phyloP scores from a whole-genome alignment of 2,797 vertebrate species.

The Lophotriccus pileatus region DNA sequence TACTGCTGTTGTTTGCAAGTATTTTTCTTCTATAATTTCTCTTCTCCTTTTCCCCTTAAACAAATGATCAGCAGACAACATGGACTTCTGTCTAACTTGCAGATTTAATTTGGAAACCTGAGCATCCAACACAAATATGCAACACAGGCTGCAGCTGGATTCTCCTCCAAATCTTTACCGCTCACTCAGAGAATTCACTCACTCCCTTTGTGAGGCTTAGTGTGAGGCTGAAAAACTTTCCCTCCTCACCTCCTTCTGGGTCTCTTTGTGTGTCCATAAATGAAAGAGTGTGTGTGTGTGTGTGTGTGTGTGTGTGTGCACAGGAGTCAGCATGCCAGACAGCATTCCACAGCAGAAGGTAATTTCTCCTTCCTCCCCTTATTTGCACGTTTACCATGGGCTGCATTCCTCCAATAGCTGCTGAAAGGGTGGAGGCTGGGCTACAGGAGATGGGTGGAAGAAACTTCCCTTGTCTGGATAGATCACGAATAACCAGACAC shows the following conservation, averaged over 20 bases:
- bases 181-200: not conserved
- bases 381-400: not conserved
- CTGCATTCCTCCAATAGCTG: conserved; percentile 15
- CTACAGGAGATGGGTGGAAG: not conserved
- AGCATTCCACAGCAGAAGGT: conserved; percentile 30
- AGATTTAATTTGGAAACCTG: conserved; percentile 19
- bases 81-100: conserved; percentile 20
- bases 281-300: not conserved
- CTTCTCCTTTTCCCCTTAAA: not conserved
- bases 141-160: not conserved
- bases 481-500: not conserved
- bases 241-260: not conserved
- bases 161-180: not conserved
- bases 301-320: not conserved
- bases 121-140: not conserved
- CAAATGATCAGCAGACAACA: conserved; percentile 31
- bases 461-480: not conserved
- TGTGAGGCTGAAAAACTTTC: conserved; percentile 9
- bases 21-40: conserved; percentile 24
- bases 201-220: not conserved
- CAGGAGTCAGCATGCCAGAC: conserved; percentile 17
- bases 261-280: conserved; percentile 20
- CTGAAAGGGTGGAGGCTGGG: not conserved
- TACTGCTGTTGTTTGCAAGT: conserved; percentile 37
- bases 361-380: not conserved